phyloP scores from a whole-genome alignment of 2,888 invertebrate species.

The Drosophila multiciliata region DNA sequence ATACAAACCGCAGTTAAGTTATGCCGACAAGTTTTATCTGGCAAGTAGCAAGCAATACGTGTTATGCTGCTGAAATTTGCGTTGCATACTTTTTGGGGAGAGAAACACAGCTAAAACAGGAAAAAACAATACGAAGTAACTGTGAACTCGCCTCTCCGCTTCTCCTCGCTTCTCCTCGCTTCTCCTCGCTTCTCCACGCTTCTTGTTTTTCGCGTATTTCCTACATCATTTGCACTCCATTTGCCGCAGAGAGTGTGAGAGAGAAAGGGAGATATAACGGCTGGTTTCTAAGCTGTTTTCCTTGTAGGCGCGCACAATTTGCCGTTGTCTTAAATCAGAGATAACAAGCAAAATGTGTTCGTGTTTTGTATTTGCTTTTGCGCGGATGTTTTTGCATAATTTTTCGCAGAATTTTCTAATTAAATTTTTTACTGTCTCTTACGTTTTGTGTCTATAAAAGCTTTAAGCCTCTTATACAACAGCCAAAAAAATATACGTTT shows the following conservation, averaged over 20 bases:
- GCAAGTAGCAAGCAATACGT: conserved; percentile 39
- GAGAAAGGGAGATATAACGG: conserved; percentile 31
- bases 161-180: too few species aligned
- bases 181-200: conserved; percentile 12
- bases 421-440: conserved; percentile 21
- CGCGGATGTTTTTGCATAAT: conserved; percentile 66
- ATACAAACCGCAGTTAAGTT: conserved; percentile 57
- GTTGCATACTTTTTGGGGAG: conserved; percentile 43
- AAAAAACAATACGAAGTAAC: conserved; percentile 13
- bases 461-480: not conserved
- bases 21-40: conserved; percentile 67
- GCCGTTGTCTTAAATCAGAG: conserved; percentile 43
- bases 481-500: not conserved
- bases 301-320: conserved; percentile 49
- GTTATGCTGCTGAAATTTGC: conserved; percentile 41
- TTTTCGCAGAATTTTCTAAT: conserved; percentile 42
- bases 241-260: conserved; percentile 43
- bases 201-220: conserved; percentile 55
- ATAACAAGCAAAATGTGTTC: conserved; percentile 45
- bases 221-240: conserved; percentile 76
- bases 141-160: conserved; percentile 6
- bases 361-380: conserved; percentile 38
- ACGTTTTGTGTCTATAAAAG: not conserved
- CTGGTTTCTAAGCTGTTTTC: conserved; percentile 30
- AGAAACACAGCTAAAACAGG: conserved; percentile 8